Evolutionary conservation across 1,140 invertebrate genomes (phyloP), one percentile per base, ranked within the genome.

Genomic region (Caenorhabditis tropicalis): DNA sequence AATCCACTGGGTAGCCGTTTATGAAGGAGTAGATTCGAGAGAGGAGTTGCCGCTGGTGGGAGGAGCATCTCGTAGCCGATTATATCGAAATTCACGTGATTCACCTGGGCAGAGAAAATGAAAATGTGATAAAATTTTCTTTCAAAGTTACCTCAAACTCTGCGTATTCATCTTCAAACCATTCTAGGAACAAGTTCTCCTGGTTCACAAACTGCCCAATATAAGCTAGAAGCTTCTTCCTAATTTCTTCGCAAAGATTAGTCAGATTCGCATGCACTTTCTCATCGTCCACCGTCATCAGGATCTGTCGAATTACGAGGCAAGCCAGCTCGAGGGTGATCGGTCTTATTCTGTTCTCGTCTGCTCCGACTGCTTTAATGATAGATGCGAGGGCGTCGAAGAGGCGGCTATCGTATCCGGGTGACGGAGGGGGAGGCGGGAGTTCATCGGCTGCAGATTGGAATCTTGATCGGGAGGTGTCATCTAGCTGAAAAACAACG

Each of bases 101-200:
- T 86, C 21, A 65, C 83, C 83, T 84, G 21, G 10, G 70, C 24
- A 29, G n/a, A 82, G 7, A 36, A 27, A 43, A 15, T 79, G 95
- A 27, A 97, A 96, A 93, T 97, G 98, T 43, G 98, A 93, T 5
- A 5, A 43, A 6, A 43, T 5, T 12, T 43, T 43, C 39, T n/a
- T n/a, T n/a, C n/a, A n/a, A n/a, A n/a, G n/a, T 74, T 48, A 89
- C 92, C 88, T 90, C 92, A 94, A 98, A 95, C 92, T 98, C 96
- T 90, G 95, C 95, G 92, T 93, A 95, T 93, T 99, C 98, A 92
- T 98, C 96, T 92, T 99, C 97, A 92, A 99, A 99, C 94, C 99
- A 96, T 91, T 99, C 97, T 39, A 99, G 92, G 92, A 99, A 99
- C 87, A 99, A 96, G 90, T 99, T 97, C 93, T 99, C 97, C 92